These are phyloP conservation scores for Tetramorium bicarinatum DNA, from an alignment of 2,888 invertebrate species.

Conservation along the genomic window DNA sequence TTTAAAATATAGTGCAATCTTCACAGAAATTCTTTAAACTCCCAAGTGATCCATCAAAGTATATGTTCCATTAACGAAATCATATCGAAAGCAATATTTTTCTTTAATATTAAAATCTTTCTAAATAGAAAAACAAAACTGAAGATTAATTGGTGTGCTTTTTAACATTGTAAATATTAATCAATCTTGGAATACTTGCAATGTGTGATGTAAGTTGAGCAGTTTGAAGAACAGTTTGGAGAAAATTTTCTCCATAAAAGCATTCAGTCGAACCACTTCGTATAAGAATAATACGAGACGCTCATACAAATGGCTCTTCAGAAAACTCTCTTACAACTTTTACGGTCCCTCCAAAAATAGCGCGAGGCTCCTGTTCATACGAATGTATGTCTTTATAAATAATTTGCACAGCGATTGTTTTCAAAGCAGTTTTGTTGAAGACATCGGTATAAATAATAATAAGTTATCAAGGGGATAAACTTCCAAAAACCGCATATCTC, in stretches of 20 bases:
- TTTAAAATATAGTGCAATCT: neutral
- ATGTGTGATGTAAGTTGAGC: neutral
- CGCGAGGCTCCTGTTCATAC: neutral
- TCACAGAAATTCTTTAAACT: neutral
- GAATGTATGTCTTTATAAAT: slow-evolving; percentile 1
- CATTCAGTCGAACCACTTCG: neutral
- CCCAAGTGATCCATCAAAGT: neutral
- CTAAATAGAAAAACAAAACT: neutral
- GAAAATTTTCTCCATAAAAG: neutral
- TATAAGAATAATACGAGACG: neutral
- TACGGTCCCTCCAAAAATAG: neutral
- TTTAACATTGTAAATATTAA: neutral
- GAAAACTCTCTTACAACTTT: neutral
- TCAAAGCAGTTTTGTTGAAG: neutral
- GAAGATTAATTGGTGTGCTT: neutral
- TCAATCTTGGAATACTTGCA: neutral
- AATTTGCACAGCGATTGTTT: neutral
- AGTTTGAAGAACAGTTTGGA: neutral
- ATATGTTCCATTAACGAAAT: neutral
- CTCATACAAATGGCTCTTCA: slow-evolving; percentile 1
- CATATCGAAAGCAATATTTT: neutral
- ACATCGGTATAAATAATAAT: slow-evolving; percentile 10
- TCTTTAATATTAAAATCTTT: neutral
- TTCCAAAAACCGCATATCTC: neutral
- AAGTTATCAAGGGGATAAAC: neutral